These are phyloP conservation scores for Agrochola lychnidis DNA, from an alignment of 2,888 invertebrate genomes.

Conservation along the genomic window DNA sequence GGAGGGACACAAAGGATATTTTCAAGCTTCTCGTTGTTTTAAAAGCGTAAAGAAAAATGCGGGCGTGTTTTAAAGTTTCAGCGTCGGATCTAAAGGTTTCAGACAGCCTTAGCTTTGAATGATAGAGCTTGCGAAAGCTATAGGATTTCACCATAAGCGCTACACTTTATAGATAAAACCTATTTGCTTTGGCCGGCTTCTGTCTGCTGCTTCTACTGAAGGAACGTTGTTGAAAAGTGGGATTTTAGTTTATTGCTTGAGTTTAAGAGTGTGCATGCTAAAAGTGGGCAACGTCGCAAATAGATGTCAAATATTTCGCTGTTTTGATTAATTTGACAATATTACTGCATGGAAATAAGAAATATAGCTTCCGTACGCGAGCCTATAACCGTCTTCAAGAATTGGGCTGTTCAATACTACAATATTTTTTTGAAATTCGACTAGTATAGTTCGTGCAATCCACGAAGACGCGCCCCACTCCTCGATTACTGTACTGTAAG, in stretches of 20 bases:
- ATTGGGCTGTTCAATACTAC: too few relatives aligned
- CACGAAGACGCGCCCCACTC: too few relatives aligned
- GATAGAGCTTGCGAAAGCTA: constrained; percentile 69
- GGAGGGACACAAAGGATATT: constrained; percentile 61
- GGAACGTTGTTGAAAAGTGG: constrained; percentile 21
- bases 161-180: constrained; percentile 59
- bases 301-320: too few relatives aligned
- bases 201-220: constrained; percentile 9
- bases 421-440: too few relatives aligned
- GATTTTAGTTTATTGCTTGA: constrained; percentile 17
- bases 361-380: too few relatives aligned
- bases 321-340: too few relatives aligned
- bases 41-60: constrained; percentile 69
- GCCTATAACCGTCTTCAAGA: too few relatives aligned
- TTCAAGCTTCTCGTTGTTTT: constrained; percentile 67
- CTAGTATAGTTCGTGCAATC: too few relatives aligned
- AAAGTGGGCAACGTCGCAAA: too few relatives aligned
- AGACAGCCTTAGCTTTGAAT: constrained; percentile 67
- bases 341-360: too few relatives aligned
- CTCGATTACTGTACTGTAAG: too few relatives aligned
- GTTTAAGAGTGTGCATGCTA: neutral
- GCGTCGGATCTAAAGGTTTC: constrained; percentile 72
- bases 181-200: constrained; percentile 51
- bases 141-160: constrained; percentile 63
- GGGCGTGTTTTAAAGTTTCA: constrained; percentile 76